A percentile compares a stretch with the other conserved stretches of the same genome.
phyloP scores from a whole-genome alignment of 2,888 invertebrate genomes.

The Cephus spinipes region DNA sequence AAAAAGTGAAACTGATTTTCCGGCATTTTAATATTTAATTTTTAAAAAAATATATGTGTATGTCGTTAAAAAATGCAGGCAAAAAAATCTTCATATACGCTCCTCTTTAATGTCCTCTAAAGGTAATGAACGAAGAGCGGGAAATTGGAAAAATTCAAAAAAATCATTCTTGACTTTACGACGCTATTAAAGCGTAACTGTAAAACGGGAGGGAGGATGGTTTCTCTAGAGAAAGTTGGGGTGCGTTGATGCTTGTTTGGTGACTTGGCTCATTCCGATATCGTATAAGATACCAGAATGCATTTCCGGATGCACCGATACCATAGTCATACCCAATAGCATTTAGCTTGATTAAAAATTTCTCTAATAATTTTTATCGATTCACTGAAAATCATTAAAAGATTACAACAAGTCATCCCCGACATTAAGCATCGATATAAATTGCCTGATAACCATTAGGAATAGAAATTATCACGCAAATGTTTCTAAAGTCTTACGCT shows the following conservation, averaged over 20 bases:
- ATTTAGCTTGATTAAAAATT: background rate
- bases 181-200: background rate
- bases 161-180: background rate
- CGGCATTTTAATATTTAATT: background rate
- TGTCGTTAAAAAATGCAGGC: background rate
- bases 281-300: background rate
- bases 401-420: background rate
- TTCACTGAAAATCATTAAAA: background rate
- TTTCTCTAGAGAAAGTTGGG: constrained; percentile 6
- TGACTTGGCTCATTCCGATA: constrained; percentile 1
- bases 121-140: background rate
- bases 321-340: background rate
- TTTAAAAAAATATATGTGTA: background rate
- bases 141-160: background rate
- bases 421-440: background rate
- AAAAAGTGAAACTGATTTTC: background rate
- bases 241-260: background rate
- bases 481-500: background rate
- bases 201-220: background rate
- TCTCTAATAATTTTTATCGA: background rate
- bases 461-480: background rate
- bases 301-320: background rate
- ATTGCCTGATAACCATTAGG: background rate
- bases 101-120: background rate
- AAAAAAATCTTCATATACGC: background rate